phyloP scores from a whole-genome alignment of 1,140 invertebrate genomes.

The Lepidotrigona ventralis region DNA sequence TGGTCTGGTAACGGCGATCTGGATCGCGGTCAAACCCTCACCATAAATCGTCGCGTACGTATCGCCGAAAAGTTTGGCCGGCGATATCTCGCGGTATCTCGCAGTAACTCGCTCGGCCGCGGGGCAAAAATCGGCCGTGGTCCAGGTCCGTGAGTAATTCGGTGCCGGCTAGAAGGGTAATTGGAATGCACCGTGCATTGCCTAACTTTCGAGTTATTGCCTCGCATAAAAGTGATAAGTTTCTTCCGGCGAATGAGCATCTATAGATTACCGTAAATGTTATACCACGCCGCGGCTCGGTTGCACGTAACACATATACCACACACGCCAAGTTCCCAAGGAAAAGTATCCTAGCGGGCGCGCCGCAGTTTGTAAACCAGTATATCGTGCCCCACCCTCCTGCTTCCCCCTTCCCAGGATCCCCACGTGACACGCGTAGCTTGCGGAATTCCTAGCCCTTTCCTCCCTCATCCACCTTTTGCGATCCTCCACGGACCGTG shows the following conservation, averaged over 20 bases:
- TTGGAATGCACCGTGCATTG: slow-evolving; percentile 48
- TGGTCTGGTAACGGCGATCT: neutral
- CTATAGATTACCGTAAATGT: slow-evolving; percentile 60
- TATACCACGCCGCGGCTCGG: slow-evolving; percentile 17
- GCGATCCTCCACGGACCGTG: slow-evolving; percentile 45
- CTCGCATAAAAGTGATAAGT: slow-evolving; percentile 54
- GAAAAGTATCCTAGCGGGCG: slow-evolving; percentile 31
- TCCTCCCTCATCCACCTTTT: slow-evolving; percentile 60
- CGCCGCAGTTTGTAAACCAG: slow-evolving; percentile 58
- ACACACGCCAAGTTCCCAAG: slow-evolving; percentile 50
- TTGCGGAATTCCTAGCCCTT: slow-evolving; percentile 54
- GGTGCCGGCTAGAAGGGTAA: slow-evolving; percentile 36
- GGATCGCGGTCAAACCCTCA: slow-evolving; percentile 27
- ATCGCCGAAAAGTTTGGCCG: slow-evolving; percentile 1
- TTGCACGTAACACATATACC: neutral
- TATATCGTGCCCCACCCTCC: slow-evolving; percentile 56
- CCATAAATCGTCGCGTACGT: slow-evolving; percentile 20
- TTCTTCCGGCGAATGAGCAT: slow-evolving; percentile 60
- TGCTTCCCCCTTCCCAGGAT: slow-evolving; percentile 43
- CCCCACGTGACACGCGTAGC: slow-evolving; percentile 32
- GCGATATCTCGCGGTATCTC: neutral
- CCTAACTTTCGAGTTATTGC: slow-evolving; percentile 45
- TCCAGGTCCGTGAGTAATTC: slow-evolving; percentile 29
- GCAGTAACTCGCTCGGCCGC: slow-evolving; percentile 25
- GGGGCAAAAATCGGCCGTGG: slow-evolving; percentile 9